A percentile compares a stretch with the other conserved stretches of the same genome.
phyloP scores from a whole-genome alignment of 2,888 invertebrate genomes.

The Amorpha juglandis region DNA sequence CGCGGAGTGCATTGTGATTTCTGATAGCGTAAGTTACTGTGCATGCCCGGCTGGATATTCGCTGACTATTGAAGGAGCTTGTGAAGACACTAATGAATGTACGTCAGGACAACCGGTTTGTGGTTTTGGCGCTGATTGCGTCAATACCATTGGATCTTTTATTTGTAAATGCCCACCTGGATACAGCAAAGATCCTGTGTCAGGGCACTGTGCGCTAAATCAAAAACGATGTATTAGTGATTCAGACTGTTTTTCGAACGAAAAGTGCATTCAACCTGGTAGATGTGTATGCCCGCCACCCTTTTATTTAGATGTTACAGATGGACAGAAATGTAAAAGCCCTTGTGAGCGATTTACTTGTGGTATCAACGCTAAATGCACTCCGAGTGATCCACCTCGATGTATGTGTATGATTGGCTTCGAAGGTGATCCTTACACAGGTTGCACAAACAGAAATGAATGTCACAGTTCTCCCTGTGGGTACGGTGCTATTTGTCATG shows the following conservation, averaged over 20 bases:
- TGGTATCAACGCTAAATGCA: constrained; percentile 95
- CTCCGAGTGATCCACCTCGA: constrained; percentile 93
- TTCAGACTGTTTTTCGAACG: constrained; percentile 92
- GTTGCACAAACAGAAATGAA: constrained; percentile 94
- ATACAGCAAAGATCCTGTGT: constrained; percentile 92
- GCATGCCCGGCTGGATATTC: constrained; percentile 95
- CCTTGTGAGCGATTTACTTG: constrained; percentile 96
- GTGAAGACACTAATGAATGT: constrained; percentile 94
- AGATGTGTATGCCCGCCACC: constrained; percentile 96
- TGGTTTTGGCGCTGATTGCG: constrained; percentile 94
- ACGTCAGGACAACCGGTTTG: constrained; percentile 89
- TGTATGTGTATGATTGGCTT: constrained; percentile 95
- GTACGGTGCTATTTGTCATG: constrained; percentile 94
- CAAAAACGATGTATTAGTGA: constrained; percentile 93
- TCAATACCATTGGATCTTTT: constrained; percentile 90
- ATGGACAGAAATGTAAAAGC: constrained; percentile 94
- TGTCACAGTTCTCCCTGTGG: constrained; percentile 93
- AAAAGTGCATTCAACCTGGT: constrained; percentile 95
- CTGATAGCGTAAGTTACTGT: constrained; percentile 95
- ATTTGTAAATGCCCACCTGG: constrained; percentile 92
- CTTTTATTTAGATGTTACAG: constrained; percentile 92
- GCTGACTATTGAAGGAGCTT: constrained; percentile 90
- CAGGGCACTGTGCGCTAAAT: constrained; percentile 91
- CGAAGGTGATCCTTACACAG: constrained; percentile 93
- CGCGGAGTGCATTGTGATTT: constrained; percentile 95